A percentile compares a stretch with the other conserved stretches of the same genome.
Evolutionary conservation across 1,140 invertebrate genomes (phyloP).

Genomic region (Heliothis subflexa): DNA sequence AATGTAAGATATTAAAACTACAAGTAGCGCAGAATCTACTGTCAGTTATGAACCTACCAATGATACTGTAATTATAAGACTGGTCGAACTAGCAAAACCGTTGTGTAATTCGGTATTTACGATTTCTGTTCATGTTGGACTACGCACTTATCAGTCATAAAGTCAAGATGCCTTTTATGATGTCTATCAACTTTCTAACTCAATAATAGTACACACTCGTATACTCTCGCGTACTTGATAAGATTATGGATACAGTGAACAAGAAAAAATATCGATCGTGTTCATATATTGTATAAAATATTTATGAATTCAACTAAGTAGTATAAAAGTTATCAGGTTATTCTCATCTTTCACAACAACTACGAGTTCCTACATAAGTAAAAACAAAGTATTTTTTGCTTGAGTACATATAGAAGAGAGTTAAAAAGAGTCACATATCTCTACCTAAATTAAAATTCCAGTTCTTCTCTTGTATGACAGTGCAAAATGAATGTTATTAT

Average conservation of each 20-base stretch:
- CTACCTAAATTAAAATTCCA: too few relatives aligned
- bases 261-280: conserved; percentile 11
- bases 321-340: background rate
- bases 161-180: conserved; percentile 41
- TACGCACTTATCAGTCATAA: conserved; percentile 33
- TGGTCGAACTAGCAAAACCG: conserved; percentile 21
- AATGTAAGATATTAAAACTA: conserved; percentile 34
- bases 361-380: background rate
- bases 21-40: conserved; percentile 4
- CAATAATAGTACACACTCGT: conserved; percentile 15
- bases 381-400: background rate
- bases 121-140: conserved; percentile 31
- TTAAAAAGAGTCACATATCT: too few relatives aligned
- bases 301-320: conserved; percentile 1
- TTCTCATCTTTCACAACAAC: background rate
- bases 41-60: conserved; percentile 13
- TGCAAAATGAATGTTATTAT: too few relatives aligned
- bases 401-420: background rate
- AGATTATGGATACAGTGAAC: conserved; percentile 7
- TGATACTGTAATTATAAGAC: conserved; percentile 23
- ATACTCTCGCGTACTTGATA: conserved; percentile 24
- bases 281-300: conserved; percentile 13
- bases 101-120: conserved; percentile 27
- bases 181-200: conserved; percentile 43
- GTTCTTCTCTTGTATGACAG: too few relatives aligned